phyloP scores from a whole-genome alignment of 92 coral and sea anemone genomes.

The Phenganax stokvisi region DNA sequence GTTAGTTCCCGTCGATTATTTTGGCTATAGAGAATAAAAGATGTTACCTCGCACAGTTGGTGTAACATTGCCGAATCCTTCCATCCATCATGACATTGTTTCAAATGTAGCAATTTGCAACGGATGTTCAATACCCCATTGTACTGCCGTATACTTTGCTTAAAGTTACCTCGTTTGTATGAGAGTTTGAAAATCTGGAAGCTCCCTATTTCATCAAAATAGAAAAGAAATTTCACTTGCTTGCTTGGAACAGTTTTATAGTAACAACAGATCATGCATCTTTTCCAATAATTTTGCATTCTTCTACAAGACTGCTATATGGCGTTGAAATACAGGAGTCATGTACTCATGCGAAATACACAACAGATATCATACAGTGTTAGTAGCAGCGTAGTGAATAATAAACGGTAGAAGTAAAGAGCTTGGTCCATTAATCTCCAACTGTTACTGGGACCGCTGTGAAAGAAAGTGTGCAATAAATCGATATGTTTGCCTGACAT shows the following conservation, averaged over 20 bases:
- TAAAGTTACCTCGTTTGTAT: background rate
- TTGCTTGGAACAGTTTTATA: background rate
- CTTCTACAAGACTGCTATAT: too few species aligned
- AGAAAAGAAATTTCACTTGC: background rate
- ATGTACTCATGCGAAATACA: too few species aligned
- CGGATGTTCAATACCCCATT: background rate
- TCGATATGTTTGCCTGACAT: background rate
- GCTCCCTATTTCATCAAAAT: background rate
- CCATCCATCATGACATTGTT: conserved; percentile 8
- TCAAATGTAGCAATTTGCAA: conserved; percentile 15
- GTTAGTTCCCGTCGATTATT: conserved; percentile 5
- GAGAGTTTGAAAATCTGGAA: background rate
- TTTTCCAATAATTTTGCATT: too few species aligned
- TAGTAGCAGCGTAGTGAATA: background rate
- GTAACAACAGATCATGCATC: too few species aligned
- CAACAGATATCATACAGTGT: background rate
- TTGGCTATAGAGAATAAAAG: conserved; percentile 6
- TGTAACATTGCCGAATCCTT: background rate
- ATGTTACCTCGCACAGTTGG: background rate
- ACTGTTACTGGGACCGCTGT: conserved; percentile 1
- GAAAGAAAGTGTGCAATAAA: background rate
- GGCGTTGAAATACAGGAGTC: too few species aligned
- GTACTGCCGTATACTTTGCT: background rate
- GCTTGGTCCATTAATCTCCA: conserved; percentile 21
- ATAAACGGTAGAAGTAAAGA: background rate